Base-by-base conservation (phyloP, 2,888 invertebrate genomes). In the Catotricha subobsoleta region DNA sequence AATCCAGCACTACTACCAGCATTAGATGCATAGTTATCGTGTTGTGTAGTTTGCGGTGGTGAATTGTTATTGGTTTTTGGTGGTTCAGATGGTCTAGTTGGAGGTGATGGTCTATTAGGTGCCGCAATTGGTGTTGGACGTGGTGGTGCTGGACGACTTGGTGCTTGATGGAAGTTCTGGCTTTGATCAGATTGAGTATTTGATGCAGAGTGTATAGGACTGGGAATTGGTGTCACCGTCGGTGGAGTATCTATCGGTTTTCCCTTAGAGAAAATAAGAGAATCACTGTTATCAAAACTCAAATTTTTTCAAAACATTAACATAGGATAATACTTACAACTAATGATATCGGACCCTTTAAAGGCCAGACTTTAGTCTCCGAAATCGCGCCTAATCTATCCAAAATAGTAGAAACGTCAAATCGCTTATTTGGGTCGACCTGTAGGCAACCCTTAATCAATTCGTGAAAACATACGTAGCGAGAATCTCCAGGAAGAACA, bases 321-420 rank as follows among this genome's bases (percentile, higher is more conserved):
- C 31, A 15, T 19, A 15, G 19, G 21, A 12, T 3, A 35, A 3
- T n/a, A 48, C 36, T 68, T 69, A 64, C 68, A 67, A 64, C 74
- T 73, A 56, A 67, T 56, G 72, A 72, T 51, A 88, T 67, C 49
- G 87, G 75, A 54, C 79, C 80, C 60, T 80, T 80, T 44, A 88
- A 69, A 62, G 82, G 79, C 65, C 87, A 77, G 48, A 76, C 76
- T 59, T 80, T 75, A 42, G 83, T 80, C 62, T 90, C 86, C 2
- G 88, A 84, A 50, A 95, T 79, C 42, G 90, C 84, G 42, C 84
- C 87, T 48, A 95, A 62, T 49, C 84, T 71, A 57, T 92, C 90
- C 51, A 92, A 65, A 41, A 95, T 66, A 51, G 75, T 78, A 46
- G 76, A 72, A 42, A 94, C 78, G 40, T 74, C 72, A 49, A 90